A percentile compares a stretch with the other conserved stretches of the same genome.
These are phyloP conservation scores for Labeo calbasu DNA, from an alignment of 2,797 vertebrate genomes.

Conservation along the genomic window DNA sequence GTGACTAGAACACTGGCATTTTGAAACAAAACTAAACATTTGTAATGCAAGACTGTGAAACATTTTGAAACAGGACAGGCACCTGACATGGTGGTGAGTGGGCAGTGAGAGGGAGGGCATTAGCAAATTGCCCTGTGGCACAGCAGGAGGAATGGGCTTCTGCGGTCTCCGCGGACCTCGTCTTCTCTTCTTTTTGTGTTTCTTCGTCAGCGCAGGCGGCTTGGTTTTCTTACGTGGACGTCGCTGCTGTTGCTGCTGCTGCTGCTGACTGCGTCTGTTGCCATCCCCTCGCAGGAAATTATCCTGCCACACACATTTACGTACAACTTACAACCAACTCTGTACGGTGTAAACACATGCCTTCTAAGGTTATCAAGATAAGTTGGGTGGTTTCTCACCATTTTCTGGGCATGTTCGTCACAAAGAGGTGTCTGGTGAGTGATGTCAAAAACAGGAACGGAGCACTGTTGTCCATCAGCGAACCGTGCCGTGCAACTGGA, in stretches of 20 bases:
- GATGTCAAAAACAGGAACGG: constrained; percentile 98
- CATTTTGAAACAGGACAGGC: neutral
- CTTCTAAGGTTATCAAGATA: neutral
- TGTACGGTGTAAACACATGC: neutral
- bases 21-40: neutral
- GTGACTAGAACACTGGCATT: neutral
- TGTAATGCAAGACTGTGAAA: neutral
- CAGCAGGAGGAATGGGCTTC: constrained; percentile 96
- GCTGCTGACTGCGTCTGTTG: constrained; percentile 95
- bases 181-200: constrained; percentile 98
- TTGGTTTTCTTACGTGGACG: constrained; percentile 99
- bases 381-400: constrained; percentile 80
- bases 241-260: constrained; percentile 82
- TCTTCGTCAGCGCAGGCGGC: constrained; percentile 98
- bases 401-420: constrained; percentile 99
- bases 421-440: constrained; percentile 98
- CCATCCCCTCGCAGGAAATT: constrained; percentile 97
- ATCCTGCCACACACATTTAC: constrained; percentile 77
- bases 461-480: constrained; percentile 97
- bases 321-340: neutral
- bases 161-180: constrained; percentile 93
- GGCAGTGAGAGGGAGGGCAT: constrained; percentile 95
- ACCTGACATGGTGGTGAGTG: constrained; percentile 90
- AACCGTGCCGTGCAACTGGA: constrained; percentile 99
- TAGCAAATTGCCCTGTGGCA: constrained; percentile 96